phyloP scores from a whole-genome alignment of 2,113 vertebrate species.

The Syngnathoides biaculeatus region DNA sequence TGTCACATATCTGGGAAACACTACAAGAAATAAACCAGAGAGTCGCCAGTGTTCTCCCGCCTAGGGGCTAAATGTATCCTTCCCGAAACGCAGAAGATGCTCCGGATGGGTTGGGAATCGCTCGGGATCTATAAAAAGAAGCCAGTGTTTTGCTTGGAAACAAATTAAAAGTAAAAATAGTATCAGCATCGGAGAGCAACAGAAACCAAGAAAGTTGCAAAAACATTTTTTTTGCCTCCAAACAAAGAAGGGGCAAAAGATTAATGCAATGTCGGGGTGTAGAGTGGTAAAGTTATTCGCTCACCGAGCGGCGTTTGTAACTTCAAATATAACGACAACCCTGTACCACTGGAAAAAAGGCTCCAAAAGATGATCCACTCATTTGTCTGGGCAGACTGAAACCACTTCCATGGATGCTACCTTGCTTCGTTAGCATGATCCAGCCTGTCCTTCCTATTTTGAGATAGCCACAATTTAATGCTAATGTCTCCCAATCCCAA shows the following conservation, averaged over 20 bases:
- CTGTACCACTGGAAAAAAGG: too few species aligned
- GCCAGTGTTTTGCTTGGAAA: constrained; percentile 3
- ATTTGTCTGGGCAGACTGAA: too few species aligned
- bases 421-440: too few species aligned
- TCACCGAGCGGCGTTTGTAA: too few species aligned
- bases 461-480: too few species aligned
- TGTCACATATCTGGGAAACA: constrained; percentile 50
- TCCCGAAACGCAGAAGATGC: background rate
- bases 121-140: constrained; percentile 12
- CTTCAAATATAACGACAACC: too few species aligned
- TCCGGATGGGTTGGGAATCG: background rate
- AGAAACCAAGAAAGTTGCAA: background rate
- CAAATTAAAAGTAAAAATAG: background rate
- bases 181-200: background rate
- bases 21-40: constrained; percentile 45
- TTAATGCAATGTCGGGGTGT: too few species aligned
- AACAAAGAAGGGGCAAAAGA: background rate
- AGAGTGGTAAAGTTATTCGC: too few species aligned
- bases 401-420: too few species aligned
- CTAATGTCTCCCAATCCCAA: background rate
- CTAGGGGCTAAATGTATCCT: background rate
- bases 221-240: background rate
- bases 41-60: background rate
- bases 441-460: too few species aligned
- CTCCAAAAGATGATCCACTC: too few species aligned